Base-by-base conservation (phyloP, 2,113 vertebrate genomes). In the Capreolus pygargus region DNA sequence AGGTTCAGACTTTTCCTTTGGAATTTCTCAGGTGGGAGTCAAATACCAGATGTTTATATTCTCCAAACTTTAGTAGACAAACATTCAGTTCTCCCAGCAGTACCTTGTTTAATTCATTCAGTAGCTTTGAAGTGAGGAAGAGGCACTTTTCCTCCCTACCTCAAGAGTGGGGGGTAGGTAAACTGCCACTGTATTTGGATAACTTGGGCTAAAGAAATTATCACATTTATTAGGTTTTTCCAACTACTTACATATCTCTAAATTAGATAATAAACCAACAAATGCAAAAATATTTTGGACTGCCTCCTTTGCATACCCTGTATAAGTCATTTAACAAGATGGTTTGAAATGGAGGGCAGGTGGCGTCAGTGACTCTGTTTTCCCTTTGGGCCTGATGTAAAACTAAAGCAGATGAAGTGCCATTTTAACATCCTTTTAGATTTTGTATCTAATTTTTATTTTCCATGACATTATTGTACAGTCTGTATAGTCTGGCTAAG, bases 371-470 rank as follows among this genome's bases (percentile, higher is more conserved):
- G 57, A 14, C 47, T 54, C 78, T 30, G n/a, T 67, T 89, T 91
- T 78, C 30, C 27, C 19, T 43, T 97, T 55, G 82, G 30, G 33
- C 13, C 21, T 52, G 45, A 79, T 36, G 61, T 52, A 33, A 96
- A 96, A 84, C 21, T 39, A 52, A 90, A 88, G 10, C 47, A 64
- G 33, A 84, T 61, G n/a, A 57, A 78, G 9, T 84, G 47, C 36
- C 3, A 33, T 60, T 94, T 88, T 45, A 83, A 87, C 28, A 87
- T 64, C 5, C 5, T 88, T 9, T 64, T 79, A 23, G 7, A 15
- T 94, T 94, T 94, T 91, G 17, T 67, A 67, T 30, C 61, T 84
- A 88, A 58, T 58, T 67, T 92, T 85, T 89, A 84, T 84, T 67
- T 97, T 79, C 43, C 30, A 76, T 45, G 54, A 52, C 74, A 76